Percentiles rank a stretch among this genome's conserved stretches.
phyloP scores from a whole-genome alignment of 2,113 vertebrate genomes.

The Columba janthina region DNA sequence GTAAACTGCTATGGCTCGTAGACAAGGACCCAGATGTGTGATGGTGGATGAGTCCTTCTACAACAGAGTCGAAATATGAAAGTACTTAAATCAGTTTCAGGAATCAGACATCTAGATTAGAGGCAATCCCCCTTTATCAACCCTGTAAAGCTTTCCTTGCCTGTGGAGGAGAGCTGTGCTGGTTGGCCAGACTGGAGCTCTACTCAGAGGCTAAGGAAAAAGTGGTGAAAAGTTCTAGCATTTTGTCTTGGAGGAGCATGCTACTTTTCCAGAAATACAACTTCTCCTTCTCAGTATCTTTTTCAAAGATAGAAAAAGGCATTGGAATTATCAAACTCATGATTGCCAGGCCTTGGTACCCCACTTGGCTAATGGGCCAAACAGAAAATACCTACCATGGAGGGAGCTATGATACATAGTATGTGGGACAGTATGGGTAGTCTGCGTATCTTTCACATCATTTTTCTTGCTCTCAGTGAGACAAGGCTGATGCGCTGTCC shows the following conservation, averaged over 20 bases:
- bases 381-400: not conserved
- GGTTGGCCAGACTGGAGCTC: not conserved
- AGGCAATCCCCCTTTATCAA: accelerated
- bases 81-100: not conserved
- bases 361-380: not conserved
- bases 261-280: not conserved
- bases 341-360: not conserved
- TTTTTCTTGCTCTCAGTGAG: not conserved
- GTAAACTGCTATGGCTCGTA: not conserved
- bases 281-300: not conserved
- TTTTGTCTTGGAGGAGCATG: not conserved
- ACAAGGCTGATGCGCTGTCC: not conserved
- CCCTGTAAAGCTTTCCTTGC: not conserved
- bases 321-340: not conserved
- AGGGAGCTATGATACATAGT: not conserved
- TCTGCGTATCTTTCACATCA: not conserved
- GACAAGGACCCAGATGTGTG: not conserved
- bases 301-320: not conserved
- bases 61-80: not conserved
- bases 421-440: not conserved
- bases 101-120: not conserved
- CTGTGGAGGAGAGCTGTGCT: not conserved
- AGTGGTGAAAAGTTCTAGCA: not conserved
- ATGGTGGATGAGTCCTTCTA: not conserved
- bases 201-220: not conserved